Conservation (phyloP, 2,113 vertebrate species). For the Cynocephalus volans region DNA sequence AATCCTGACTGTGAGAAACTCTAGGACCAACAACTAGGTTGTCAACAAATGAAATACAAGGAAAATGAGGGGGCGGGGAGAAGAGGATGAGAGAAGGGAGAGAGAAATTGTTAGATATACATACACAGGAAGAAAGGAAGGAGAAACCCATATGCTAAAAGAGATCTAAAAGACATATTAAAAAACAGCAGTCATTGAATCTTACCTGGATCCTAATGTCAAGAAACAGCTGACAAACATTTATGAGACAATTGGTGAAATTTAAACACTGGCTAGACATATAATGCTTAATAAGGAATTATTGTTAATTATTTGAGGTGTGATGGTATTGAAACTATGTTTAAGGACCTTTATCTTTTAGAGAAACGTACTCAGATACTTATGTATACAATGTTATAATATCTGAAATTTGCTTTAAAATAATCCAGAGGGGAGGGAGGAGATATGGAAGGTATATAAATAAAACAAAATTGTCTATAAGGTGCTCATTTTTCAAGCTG, state of each 20-base stretch:
- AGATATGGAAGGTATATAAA: neutral
- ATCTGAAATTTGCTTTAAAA: slow-evolving; percentile 7
- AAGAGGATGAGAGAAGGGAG: neutral
- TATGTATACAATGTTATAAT: neutral
- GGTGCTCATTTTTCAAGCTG: neutral
- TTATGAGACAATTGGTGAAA: neutral
- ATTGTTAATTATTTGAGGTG: neutral
- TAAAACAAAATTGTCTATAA: neutral
- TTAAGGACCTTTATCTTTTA: slow-evolving; percentile 8
- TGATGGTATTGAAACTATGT: neutral
- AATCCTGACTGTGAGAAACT: neutral
- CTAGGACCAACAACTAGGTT: neutral
- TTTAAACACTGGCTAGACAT: neutral
- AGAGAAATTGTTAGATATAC: neutral
- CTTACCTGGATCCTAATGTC: neutral
- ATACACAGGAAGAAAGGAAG: neutral
- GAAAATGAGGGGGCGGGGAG: neutral
- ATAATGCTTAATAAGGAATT: neutral
- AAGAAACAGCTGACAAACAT: slow-evolving; percentile 18
- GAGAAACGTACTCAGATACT: neutral
- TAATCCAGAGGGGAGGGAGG: neutral
- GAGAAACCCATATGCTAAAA: neutral
- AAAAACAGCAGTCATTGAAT: neutral
- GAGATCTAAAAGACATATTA: neutral
- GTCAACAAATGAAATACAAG: neutral